Percentiles rank a stretch among this genome's conserved stretches.
These are phyloP conservation scores for Sphaeramia orbicularis DNA, from an alignment of 2,797 vertebrate genomes.

Conservation along the genomic window DNA sequence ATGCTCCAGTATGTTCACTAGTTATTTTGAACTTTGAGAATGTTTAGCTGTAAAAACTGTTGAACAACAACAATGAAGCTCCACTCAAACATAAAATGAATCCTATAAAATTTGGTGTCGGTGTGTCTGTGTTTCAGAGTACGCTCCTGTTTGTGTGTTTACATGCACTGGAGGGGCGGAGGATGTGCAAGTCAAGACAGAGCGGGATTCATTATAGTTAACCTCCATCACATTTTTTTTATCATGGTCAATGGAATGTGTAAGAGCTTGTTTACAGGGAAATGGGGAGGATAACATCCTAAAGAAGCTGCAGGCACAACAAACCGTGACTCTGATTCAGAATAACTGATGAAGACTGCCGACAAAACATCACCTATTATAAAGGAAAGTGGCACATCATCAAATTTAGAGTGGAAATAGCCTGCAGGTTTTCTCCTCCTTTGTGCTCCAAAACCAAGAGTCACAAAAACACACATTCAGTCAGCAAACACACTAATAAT, in stretches of 20 bases:
- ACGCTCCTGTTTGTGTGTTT: background rate
- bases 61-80: background rate
- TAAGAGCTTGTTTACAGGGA: conserved; percentile 18
- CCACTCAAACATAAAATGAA: background rate
- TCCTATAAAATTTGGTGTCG: background rate
- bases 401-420: conserved; percentile 27
- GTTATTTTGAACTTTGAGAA: background rate
- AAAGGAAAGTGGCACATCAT: conserved; percentile 25
- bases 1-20: background rate
- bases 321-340: conserved; percentile 1
- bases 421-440: conserved; percentile 10
- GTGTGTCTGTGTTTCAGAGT: background rate
- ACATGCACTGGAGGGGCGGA: background rate
- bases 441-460: conserved; percentile 2
- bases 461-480: background rate
- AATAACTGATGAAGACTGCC: background rate
- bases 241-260: conserved; percentile 46
- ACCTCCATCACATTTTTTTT: conserved; percentile 38
- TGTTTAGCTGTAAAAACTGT: conserved; percentile 3
- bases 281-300: conserved; percentile 5
- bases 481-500: conserved; percentile 4
- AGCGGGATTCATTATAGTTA: conserved; percentile 48
- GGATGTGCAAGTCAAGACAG: conserved; percentile 64
- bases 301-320: conserved; percentile 8
- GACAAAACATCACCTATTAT: conserved; percentile 22